phyloP scores from a whole-genome alignment of 2,888 invertebrate species.

The Laspeyria flexula region DNA sequence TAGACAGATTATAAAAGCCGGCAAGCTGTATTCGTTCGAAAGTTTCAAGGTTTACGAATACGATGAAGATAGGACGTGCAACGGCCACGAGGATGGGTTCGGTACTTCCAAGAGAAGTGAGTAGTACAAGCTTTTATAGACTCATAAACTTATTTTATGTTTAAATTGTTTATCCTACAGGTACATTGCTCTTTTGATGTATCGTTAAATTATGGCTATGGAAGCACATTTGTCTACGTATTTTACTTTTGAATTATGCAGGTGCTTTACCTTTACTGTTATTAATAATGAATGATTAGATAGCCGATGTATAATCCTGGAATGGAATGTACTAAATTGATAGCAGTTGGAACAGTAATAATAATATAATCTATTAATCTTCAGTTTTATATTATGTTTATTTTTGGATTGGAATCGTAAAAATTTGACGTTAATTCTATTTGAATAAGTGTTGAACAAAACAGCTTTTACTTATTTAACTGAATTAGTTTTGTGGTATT shows the following conservation, averaged over 20 bases:
- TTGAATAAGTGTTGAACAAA: too few species aligned
- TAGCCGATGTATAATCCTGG: slow-evolving; percentile 2
- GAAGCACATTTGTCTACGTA: slow-evolving; percentile 7
- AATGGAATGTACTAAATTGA: background rate
- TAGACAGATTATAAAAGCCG: slow-evolving; percentile 59
- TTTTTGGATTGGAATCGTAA: too few species aligned
- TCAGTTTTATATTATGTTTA: background rate
- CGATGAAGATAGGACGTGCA: slow-evolving; percentile 76
- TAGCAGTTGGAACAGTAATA: background rate
- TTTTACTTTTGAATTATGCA: background rate
- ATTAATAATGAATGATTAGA: slow-evolving; percentile 3
- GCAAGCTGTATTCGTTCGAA: slow-evolving; percentile 85
- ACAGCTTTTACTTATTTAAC: too few species aligned
- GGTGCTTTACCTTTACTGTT: background rate
- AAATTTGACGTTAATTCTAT: too few species aligned
- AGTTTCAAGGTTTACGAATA: slow-evolving; percentile 84
- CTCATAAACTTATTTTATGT: slow-evolving; percentile 49
- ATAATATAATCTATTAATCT: background rate
- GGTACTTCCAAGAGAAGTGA: slow-evolving; percentile 78
- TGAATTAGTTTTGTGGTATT: too few species aligned
- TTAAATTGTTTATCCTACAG: slow-evolving; percentile 44
- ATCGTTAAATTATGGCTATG: slow-evolving; percentile 18
- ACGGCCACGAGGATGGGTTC: slow-evolving; percentile 77
- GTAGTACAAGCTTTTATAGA: slow-evolving; percentile 51
- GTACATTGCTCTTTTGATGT: slow-evolving; percentile 38